Evolutionary conservation across 2,113 vertebrate species (phyloP).

Genomic region (Nipponia nippon): DNA sequence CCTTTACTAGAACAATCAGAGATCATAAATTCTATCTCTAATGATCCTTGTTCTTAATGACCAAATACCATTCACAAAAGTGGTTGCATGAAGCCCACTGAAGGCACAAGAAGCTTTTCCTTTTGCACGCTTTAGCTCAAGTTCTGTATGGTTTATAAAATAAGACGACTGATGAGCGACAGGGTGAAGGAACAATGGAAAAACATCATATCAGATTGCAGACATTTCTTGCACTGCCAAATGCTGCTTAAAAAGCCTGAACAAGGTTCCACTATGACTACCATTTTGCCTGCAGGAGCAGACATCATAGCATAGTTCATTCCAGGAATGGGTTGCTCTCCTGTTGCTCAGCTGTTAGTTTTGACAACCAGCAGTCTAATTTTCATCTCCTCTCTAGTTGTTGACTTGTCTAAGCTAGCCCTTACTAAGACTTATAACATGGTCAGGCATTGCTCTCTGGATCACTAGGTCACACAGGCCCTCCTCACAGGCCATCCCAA

Average conservation of each 20-base stretch:
- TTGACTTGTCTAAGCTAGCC: neutral
- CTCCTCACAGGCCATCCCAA: neutral
- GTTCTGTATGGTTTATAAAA: neutral
- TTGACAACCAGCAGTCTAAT: neutral
- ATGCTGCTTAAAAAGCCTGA: neutral
- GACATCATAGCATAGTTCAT: fast-evolving
- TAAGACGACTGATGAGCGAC: neutral
- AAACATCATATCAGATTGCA: neutral
- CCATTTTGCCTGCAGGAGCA: neutral
- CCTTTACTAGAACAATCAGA: neutral
- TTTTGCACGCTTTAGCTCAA: neutral
- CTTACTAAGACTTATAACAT: neutral
- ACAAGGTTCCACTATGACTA: neutral
- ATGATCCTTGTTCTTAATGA: neutral
- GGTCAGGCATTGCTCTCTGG: neutral
- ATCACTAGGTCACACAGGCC: neutral
- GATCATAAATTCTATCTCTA: neutral
- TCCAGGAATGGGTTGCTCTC: neutral
- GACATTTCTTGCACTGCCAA: neutral
- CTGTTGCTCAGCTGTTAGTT: neutral
- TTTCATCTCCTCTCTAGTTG: neutral
- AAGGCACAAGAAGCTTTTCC: neutral
- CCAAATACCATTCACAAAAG: neutral
- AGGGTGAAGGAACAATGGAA: neutral
- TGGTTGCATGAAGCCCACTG: neutral